Evolutionary conservation across 2,113 vertebrate genomes (phyloP).

Genomic region (Xenopus laevis): DNA sequence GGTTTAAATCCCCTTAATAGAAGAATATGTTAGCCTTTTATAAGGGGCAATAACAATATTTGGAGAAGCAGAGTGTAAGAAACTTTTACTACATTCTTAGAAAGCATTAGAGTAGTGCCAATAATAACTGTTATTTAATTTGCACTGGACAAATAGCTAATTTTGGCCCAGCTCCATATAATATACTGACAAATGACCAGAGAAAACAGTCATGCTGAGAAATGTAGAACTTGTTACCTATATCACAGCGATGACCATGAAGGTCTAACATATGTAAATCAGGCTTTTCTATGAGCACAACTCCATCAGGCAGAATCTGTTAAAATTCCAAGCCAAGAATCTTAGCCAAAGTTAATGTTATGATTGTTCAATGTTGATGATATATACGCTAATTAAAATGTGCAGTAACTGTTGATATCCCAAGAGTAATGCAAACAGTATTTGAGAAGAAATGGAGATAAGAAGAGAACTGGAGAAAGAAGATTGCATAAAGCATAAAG

Average conservation of each 20-base stretch:
- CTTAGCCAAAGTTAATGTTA: not conserved
- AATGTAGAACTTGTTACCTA: constrained; percentile 6
- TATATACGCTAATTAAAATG: too few relatives aligned
- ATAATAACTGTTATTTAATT: constrained; percentile 14
- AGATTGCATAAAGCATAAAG: too few relatives aligned
- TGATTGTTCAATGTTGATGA: not conserved
- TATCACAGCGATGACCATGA: not conserved
- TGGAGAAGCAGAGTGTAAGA: too few relatives aligned
- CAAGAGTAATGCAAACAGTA: too few relatives aligned
- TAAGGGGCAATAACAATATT: too few relatives aligned
- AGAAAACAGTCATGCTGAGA: constrained; percentile 24
- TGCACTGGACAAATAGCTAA: constrained; percentile 15
- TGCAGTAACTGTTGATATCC: too few relatives aligned
- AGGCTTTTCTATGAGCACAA: constrained; percentile 21
- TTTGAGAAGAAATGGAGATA: too few relatives aligned
- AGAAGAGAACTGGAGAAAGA: too few relatives aligned
- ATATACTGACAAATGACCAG: constrained; percentile 20
- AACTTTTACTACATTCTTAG: too few relatives aligned
- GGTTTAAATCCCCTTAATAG: too few relatives aligned
- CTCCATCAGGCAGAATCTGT: constrained; percentile 3
- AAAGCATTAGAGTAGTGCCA: not conserved
- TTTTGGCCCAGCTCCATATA: constrained; percentile 10
- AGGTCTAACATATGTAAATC: constrained; percentile 16
- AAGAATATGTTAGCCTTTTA: too few relatives aligned
- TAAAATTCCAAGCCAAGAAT: constrained; percentile 9